phyloP scores from a whole-genome alignment of 35 echinoderm and acorn worm species.

The Diadema setosum region DNA sequence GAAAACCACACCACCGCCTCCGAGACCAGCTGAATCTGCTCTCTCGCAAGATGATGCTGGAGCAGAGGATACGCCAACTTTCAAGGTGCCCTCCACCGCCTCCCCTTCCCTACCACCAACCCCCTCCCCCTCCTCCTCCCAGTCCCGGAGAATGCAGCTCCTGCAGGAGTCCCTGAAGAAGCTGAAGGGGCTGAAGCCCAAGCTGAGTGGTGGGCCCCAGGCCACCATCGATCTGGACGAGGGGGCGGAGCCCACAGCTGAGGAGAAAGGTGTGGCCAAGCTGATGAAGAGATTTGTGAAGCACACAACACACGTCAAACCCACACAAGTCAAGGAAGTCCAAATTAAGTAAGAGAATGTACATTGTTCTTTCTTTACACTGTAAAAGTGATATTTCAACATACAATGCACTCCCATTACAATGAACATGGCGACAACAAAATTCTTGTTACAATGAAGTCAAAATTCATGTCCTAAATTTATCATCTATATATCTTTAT shows the following conservation, averaged over 20 bases:
- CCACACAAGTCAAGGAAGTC: slow-evolving; percentile 56
- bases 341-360: slow-evolving; percentile 80
- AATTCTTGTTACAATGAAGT: no score
- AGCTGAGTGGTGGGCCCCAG: slow-evolving; percentile 46
- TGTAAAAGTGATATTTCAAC: not conserved
- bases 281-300: slow-evolving; percentile 83
- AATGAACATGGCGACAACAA: no score
- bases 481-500: no score
- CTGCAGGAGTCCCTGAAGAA: slow-evolving; percentile 62
- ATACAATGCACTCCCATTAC: not conserved
- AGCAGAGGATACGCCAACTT: not conserved
- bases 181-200: slow-evolving; percentile 59
- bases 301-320: slow-evolving; percentile 55
- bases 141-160: slow-evolving; percentile 43
- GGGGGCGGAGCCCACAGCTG: not conserved
- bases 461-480: no score
- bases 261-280: slow-evolving; percentile 45
- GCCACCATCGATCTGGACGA: slow-evolving; percentile 66
- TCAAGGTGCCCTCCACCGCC: not conserved
- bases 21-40: no score
- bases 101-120: not conserved
- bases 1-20: no score
- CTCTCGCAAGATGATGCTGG: no score
- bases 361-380: not conserved
- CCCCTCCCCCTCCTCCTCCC: not conserved